Base-by-base conservation (phyloP, 2,113 vertebrate genomes). In the Pagrus major region DNA sequence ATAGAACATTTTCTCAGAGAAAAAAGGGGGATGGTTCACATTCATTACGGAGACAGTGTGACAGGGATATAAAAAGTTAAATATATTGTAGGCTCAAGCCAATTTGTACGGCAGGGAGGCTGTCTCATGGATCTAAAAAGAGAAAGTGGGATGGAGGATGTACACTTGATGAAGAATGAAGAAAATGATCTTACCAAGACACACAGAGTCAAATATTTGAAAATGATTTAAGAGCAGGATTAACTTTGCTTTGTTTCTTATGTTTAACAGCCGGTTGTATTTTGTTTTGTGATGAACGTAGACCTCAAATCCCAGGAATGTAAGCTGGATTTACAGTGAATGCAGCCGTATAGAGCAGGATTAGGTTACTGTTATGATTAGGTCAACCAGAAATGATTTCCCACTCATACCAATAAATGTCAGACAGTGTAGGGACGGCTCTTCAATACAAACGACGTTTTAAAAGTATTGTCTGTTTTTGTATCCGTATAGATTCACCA, bases 371-470 rank as follows among this genome's bases (percentile, higher is more conserved):
- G 61, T 80, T 86, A 75, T 78, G 56, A 72, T 88, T 86, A 73
- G 76, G 87, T 88, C 80, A 79, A 85, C 70, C 10, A 58, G 83
- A 88, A 88, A 91, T 88, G 16, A 84, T 83, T 74, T 80, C 56
- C 78, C 51, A 80, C 71, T 72, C 42, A 4, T 76, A 75, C 47
- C 84, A 84, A 86, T 93, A 91, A 89, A 93, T 67, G 81, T 86
- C 84, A 78, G 80, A 84, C 69, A 56, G 60, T 67, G 65, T 72
- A 64, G 61, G 49, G 83, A 67, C 63, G 47, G 64, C 31, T 31
- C 55, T 77, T 81, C 68, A 54, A 60, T 70, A 75, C 55, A 83
- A 83, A 85, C 79, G 0, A 18, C 59, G 47, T 85, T 84, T 85
- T 76, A 84, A n/a, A 51, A 9, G 46, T 58, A 46, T 72, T 80